Evolutionary conservation across 2,113 vertebrate genomes (phyloP).

Genomic region (Panthera uncia): DNA sequence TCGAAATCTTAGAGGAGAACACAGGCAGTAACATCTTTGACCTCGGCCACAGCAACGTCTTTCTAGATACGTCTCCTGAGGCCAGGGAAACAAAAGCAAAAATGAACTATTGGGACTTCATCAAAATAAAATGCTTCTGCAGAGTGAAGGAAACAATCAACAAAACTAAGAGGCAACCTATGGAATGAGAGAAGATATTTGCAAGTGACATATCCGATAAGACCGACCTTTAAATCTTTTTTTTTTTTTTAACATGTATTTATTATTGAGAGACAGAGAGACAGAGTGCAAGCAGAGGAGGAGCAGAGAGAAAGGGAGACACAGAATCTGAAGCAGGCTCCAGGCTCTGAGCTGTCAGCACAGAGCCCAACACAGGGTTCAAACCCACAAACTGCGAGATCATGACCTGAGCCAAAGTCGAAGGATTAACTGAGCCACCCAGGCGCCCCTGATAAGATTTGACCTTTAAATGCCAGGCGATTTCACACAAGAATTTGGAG

Average conservation of each 20-base stretch:
- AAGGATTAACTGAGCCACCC: too few relatives aligned
- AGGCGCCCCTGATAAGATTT: background rate
- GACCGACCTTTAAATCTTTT: background rate
- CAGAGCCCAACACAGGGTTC: too few relatives aligned
- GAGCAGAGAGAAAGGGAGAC: too few relatives aligned
- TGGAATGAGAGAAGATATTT: background rate
- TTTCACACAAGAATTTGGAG: background rate
- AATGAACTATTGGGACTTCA: background rate
- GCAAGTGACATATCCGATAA: background rate
- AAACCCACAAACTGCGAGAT: too few relatives aligned
- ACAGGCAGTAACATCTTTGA: background rate
- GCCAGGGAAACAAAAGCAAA: background rate
- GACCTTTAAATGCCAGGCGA: background rate
- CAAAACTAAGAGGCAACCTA: background rate
- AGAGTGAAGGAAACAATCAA: background rate
- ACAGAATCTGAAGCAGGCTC: too few relatives aligned
- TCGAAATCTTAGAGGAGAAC: background rate
- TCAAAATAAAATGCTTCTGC: background rate
- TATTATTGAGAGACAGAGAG: too few relatives aligned
- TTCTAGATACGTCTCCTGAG: background rate
- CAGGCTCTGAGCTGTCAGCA: too few relatives aligned
- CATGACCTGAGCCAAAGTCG: too few relatives aligned
- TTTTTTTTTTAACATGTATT: too few relatives aligned
- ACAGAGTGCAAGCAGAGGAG: too few relatives aligned
- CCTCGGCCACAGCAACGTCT: background rate